phyloP scores from a whole-genome alignment of 1,140 invertebrate species.

The Triops longicaudatus region DNA sequence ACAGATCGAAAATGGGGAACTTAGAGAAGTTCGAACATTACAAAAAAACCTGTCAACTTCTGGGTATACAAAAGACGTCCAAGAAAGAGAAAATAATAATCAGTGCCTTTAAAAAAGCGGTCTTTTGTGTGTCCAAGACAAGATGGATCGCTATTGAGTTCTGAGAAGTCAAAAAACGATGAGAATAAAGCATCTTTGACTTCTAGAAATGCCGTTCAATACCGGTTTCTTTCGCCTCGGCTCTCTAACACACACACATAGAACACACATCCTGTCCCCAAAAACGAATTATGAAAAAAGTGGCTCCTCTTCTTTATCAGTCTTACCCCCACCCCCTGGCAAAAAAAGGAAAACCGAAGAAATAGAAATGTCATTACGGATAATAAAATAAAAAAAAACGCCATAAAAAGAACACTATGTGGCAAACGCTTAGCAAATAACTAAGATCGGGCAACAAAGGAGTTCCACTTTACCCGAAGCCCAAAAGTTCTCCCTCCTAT shows the following conservation, averaged over 20 bases:
- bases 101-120: not conserved
- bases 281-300: not conserved
- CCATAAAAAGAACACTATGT: not conserved
- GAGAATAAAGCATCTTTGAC: slow-evolving; percentile 15
- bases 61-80: not conserved
- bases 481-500: not conserved
- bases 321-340: not conserved
- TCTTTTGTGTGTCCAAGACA: not conserved
- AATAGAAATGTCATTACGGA: not conserved
- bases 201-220: not conserved
- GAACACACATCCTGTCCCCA: not conserved
- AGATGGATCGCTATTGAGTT: slow-evolving; percentile 8
- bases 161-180: not conserved
- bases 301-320: not conserved
- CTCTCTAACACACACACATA: not conserved
- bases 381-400: not conserved
- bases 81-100: slow-evolving; percentile 9
- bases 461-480: not conserved
- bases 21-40: not conserved
- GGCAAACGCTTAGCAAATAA: not conserved
- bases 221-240: not conserved
- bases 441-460: not conserved
- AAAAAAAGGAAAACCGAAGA: not conserved
- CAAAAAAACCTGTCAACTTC: not conserved
- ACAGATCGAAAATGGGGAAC: not conserved